Percentiles rank a stretch among this genome's conserved stretches.
Evolutionary conservation across 2,797 vertebrate genomes (phyloP).

Genomic region (Peromyscus attwateri): DNA sequence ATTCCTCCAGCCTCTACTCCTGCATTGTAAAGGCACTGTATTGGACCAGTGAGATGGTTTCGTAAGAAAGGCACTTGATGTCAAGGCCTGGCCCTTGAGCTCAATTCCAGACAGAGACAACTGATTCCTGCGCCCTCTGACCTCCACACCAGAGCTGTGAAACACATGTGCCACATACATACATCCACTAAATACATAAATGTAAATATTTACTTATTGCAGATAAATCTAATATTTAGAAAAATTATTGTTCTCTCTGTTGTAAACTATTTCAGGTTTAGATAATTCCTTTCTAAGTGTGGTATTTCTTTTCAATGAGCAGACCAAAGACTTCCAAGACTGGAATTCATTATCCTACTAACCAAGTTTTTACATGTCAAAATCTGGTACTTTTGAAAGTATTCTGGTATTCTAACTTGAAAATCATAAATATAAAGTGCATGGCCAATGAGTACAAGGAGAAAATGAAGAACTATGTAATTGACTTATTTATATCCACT

Average conservation of each 20-base stretch:
- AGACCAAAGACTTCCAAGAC: conserved; percentile 41
- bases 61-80: background rate
- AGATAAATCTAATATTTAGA: conserved; percentile 7
- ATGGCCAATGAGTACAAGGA: conserved; percentile 23
- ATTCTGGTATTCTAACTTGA: background rate
- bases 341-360: conserved; percentile 50
- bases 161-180: background rate
- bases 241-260: conserved; percentile 37
- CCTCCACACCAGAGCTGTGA: background rate
- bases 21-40: background rate
- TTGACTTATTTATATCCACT: conserved; percentile 54
- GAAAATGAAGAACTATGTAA: conserved; percentile 43
- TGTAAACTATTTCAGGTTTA: conserved; percentile 60
- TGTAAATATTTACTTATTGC: conserved; percentile 1
- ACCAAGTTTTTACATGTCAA: conserved; percentile 50
- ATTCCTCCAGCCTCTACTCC: background rate
- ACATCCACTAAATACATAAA: background rate
- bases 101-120: background rate
- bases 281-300: background rate
- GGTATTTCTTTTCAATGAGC: conserved; percentile 48
- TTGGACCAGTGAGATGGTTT: background rate
- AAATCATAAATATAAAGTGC: conserved; percentile 41
- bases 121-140: background rate
- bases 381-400: conserved; percentile 32
- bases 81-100: background rate